phyloP scores from a whole-genome alignment of 2,113 vertebrate species.

The Oreochromis spilurus region DNA sequence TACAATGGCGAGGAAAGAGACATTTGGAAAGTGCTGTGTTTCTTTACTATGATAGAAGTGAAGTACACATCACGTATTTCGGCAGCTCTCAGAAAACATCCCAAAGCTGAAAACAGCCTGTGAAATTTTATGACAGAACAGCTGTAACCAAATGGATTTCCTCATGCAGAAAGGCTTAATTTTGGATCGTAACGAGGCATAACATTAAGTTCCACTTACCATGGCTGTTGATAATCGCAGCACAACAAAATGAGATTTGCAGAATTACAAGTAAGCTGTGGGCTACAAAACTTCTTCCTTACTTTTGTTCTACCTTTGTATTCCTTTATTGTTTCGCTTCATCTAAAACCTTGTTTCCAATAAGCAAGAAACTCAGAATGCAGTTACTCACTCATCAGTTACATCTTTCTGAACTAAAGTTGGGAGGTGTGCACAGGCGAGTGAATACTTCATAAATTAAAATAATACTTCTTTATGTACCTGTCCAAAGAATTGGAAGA shows the following conservation, averaged over 20 bases:
- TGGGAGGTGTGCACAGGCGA: background rate
- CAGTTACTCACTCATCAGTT: background rate
- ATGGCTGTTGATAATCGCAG: slow-evolving; percentile 36
- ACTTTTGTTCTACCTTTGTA: background rate
- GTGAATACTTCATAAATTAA: background rate
- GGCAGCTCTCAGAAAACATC: slow-evolving; percentile 2
- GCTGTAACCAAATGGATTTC: slow-evolving; percentile 43
- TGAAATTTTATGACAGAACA: slow-evolving; percentile 19
- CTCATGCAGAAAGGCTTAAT: slow-evolving; percentile 45
- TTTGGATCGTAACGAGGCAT: slow-evolving; percentile 38
- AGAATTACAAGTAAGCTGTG: slow-evolving; percentile 40
- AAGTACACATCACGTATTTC: background rate
- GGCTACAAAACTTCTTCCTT: background rate
- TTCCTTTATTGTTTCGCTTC: background rate
- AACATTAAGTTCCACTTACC: slow-evolving; percentile 44
- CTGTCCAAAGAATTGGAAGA: background rate
- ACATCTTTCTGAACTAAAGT: background rate
- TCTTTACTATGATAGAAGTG: background rate
- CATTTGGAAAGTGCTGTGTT: background rate
- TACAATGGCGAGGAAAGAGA: background rate
- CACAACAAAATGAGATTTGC: slow-evolving; percentile 55
- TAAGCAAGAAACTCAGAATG: background rate
- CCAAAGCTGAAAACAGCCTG: slow-evolving; percentile 1
- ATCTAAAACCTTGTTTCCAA: background rate
- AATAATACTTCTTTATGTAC: background rate